A percentile compares a stretch with the other conserved stretches of the same genome.
These are phyloP conservation scores for Gymnothorax reevesii DNA, from an alignment of 2,797 vertebrate genomes.

Conservation along the genomic window DNA sequence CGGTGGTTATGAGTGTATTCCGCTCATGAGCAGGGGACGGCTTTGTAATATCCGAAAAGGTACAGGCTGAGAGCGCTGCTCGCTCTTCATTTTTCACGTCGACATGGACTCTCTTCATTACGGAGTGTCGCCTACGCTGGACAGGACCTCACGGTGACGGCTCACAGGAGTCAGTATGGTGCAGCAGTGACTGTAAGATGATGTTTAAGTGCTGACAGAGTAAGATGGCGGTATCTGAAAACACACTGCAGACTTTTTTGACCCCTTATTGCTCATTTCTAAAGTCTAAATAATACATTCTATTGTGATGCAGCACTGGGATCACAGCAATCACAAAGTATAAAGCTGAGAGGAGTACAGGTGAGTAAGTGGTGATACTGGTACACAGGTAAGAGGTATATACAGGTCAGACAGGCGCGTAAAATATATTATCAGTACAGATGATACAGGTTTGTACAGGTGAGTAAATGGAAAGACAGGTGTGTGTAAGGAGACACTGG, in stretches of 20 bases:
- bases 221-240: background rate
- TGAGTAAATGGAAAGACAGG: too few species aligned
- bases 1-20: constrained; percentile 45
- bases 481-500: too few species aligned
- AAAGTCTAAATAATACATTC: constrained; percentile 30
- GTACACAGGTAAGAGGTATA: background rate
- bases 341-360: background rate
- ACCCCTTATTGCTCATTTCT: constrained; percentile 31
- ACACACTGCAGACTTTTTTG: constrained; percentile 32
- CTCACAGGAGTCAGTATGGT: background rate
- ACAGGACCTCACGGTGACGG: background rate
- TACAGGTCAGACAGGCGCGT: too few species aligned
- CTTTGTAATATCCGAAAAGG: constrained; percentile 31
- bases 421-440: background rate
- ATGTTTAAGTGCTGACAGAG: background rate
- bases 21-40: constrained; percentile 27
- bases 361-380: background rate
- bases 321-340: background rate
- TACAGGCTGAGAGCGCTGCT: background rate
- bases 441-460: background rate
- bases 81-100: constrained; percentile 13
- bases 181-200: background rate
- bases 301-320: constrained; percentile 26
- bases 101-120: background rate
- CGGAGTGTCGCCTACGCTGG: background rate